Base-by-base conservation (phyloP, 2,888 invertebrate species). In the Ceramica pisi region DNA sequence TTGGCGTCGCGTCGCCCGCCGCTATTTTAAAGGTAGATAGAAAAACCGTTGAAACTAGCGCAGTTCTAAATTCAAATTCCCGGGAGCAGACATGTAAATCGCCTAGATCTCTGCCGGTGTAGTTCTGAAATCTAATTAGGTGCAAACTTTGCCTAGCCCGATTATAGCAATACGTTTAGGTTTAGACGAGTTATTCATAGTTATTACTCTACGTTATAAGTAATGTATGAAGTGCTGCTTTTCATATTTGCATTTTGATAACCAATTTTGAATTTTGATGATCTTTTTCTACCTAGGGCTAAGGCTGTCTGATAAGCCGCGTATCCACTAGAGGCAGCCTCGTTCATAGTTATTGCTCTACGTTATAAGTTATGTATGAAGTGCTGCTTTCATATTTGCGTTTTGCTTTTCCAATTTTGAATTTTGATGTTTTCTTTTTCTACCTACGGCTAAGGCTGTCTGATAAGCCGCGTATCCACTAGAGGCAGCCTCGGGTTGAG, bases 11-110 rank as follows among this genome's bases (percentile, higher is more conserved):
- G 57, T 44, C 57, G 55, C 16, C 48, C 53, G 61, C 38, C 57
- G 68, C 82, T 64, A 75, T 75, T 82, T 71, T 64, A 55, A 55
- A 56, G 72, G 48, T 53, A 53, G 56, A 78, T 66, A 60, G 78
- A 82, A 81, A 78, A 75, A 79, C 51, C 64, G 59, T 71, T 66
- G 75, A 57, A 75, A 64, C 71, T 63, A 66, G 82, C 56, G 66
- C 55, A 75, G 75, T 65, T 78, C 68, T 78, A 82, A 78, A 82
- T 81, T 81, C 70, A 74, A 82, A 82, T 82, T 81, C 75, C 63
- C 66, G 31, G 61, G 57, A 78, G 79, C 71, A 74, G 79, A 71
- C 82, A 82, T 81, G 82, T 81, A 82, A 81, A 81, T 81, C 68
- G 82, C 38, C 67, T 75, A 64, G 74, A 82, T 69, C 71, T 78